Evolutionary conservation across 2,113 vertebrate genomes (phyloP), one percentile per base, ranked within the genome.

Genomic region (Alexandromys fortis): DNA sequence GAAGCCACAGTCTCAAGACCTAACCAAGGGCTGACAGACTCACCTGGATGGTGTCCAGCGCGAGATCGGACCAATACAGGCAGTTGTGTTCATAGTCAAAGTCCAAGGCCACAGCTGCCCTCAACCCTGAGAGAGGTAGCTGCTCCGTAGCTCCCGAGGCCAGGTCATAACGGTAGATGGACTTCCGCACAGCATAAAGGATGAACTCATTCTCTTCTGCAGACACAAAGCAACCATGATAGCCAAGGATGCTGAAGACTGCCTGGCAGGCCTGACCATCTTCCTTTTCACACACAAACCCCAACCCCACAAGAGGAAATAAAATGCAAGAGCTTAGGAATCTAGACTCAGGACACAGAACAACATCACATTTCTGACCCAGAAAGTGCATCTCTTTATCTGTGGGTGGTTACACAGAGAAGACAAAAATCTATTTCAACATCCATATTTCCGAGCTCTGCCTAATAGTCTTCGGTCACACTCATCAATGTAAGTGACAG

Each of bases 141-240:
- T 98, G 98, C 98, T 99, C 99, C 0, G 99, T 99, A 47, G 97
- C 90, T 0, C 99, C 99, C 0, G 99, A 99, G 47, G 99, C 98
- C 10, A 99, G 98, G 98, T 99, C 99, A 0, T 99, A 99, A 88
- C 99, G 99, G 89, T 99, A 99, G 98, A 99, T 99, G 96, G 99
- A 99, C 98, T 98, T 99, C 52, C 99, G 99, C 94, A 99, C 99
- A 3, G 99, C 99, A 0, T 99, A 99, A 91, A 99, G 98, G 96
- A 99, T 99, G 97, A 99, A 99, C 98, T 99, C 99, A 1, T 99
- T 99, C 98, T 99, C 99, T 98, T 99, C 99, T 99, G 97, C 83
- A 67, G 90, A 97, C 83, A 87, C 68, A 98, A 97, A 78, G 42
- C 93, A 88, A 33, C 0, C 0, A 68, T 33, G 35, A 6, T 7